Evolutionary conservation across 2,113 vertebrate species (phyloP).

Genomic region (Dipodomys merriami): DNA sequence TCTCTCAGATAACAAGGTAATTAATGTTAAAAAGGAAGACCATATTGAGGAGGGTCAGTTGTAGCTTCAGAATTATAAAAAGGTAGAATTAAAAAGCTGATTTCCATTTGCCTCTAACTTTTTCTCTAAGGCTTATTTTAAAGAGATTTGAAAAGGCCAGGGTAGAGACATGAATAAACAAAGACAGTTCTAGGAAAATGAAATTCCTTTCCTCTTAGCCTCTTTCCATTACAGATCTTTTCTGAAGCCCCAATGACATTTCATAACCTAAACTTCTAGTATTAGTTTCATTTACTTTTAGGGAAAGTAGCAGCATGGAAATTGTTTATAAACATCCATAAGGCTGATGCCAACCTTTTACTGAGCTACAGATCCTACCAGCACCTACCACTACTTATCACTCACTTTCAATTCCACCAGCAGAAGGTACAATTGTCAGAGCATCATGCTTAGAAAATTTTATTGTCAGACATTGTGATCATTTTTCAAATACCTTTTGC

Average conservation of each 20-base stretch:
- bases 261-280: conserved; percentile 54
- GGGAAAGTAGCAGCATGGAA: conserved; percentile 7
- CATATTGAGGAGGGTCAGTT: conserved; percentile 74
- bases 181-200: conserved; percentile 66
- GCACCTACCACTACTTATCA: neutral
- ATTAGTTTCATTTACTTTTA: conserved; percentile 45
- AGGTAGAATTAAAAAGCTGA: conserved; percentile 63
- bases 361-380: neutral
- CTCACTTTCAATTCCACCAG: neutral
- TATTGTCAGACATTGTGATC: neutral
- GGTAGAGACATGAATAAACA: conserved; percentile 61
- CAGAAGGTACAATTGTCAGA: neutral
- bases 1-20: conserved; percentile 82
- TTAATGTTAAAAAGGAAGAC: conserved; percentile 80
- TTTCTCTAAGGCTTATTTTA: conserved; percentile 67
- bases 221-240: conserved; percentile 50
- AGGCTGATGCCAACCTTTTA: neutral
- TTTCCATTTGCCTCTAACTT: conserved; percentile 62
- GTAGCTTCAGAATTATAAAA: conserved; percentile 74
- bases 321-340: conserved; percentile 19
- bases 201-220: conserved; percentile 66
- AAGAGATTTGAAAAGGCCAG: conserved; percentile 68
- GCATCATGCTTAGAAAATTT: neutral
- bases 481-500: neutral
- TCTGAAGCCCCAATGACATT: conserved; percentile 31